Evolutionary conservation across 2,888 invertebrate species (phyloP).

Genomic region (Zaprionus bogoriensis): DNA sequence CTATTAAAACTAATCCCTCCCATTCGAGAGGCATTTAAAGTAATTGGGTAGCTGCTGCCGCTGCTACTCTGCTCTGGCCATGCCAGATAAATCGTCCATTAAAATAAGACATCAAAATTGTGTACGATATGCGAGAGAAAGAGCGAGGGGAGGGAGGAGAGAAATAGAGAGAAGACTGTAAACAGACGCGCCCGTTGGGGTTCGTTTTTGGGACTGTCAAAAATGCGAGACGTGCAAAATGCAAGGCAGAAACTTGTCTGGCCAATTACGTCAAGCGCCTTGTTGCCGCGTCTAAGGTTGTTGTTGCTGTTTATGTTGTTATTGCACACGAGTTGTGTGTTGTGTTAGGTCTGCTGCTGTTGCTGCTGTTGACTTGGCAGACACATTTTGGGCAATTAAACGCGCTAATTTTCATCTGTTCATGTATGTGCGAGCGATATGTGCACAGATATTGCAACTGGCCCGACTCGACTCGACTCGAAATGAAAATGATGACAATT

Average conservation of each 20-base stretch:
- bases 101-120: slow-evolving; percentile 1
- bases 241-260: slow-evolving; percentile 48
- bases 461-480: neutral
- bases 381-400: slow-evolving; percentile 79
- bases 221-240: slow-evolving; percentile 39
- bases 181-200: neutral
- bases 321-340: slow-evolving; percentile 17
- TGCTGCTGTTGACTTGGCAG: slow-evolving; percentile 48
- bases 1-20: too few relatives aligned
- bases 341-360: slow-evolving; percentile 37
- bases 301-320: slow-evolving; percentile 12
- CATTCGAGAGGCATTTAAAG: too few relatives aligned
- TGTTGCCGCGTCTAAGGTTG: slow-evolving; percentile 34
- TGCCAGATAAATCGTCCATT: neutral
- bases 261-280: slow-evolving; percentile 75
- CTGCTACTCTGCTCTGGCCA: neutral
- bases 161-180: neutral
- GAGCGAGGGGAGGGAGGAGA: too few relatives aligned
- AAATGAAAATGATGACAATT: slow-evolving; percentile 56
- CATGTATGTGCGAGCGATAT: slow-evolving; percentile 3
- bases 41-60: neutral
- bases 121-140: neutral
- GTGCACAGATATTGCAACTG: neutral
- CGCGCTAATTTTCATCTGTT: slow-evolving; percentile 78
- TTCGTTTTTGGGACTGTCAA: slow-evolving; percentile 13